Evolutionary conservation across 2,113 vertebrate genomes (phyloP), one percentile per base, ranked within the genome.

Genomic region (Trogon surrucura): DNA sequence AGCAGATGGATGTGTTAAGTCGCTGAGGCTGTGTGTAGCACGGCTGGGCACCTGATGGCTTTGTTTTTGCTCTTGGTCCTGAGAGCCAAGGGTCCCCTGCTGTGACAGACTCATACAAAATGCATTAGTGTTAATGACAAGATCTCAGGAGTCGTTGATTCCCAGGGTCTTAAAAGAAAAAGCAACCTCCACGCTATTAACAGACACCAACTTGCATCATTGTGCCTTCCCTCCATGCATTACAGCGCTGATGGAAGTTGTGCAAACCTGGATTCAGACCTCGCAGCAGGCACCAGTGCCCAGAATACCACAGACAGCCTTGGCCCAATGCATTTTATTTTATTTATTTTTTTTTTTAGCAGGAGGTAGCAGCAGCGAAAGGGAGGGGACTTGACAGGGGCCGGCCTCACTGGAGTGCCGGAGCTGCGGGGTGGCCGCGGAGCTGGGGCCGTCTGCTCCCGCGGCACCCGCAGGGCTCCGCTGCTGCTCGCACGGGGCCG

Each of bases 11-110:
- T 34, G 60, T 67, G 32, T 88, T 29, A 6, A 19, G 48, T 26
- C 5, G 1, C 11, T 0, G 4, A 56, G 80, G 62, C 70, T 64
- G 71, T 60, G 77, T 3, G 0, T 2, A 0, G 47, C 38, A 22
- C 1, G 4, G 75, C 65, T 34, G 91, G 60, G 78, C 65, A 91
- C 79, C 90, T 29, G 51, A 23, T 36, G 58, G 67, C 85, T 96
- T 83, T 91, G 91, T 70, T 88, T 41, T 72, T 82, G 56, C 81
- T 93, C 87, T 57, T 69, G 60, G 88, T 88, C 72, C 60, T 81
- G 53, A 44, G 77, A 89, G 80, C 50, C 53, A n/a, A 61, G 67
- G 34, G 47, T 73, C 30, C 30, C 94, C 88, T 1, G 4, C 60
- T 36, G 95, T 17, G 83, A 21, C 69, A 79, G 82, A 32, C 69